phyloP scores from a whole-genome alignment of 2,888 invertebrate genomes.

The Teleiodes luculella region DNA sequence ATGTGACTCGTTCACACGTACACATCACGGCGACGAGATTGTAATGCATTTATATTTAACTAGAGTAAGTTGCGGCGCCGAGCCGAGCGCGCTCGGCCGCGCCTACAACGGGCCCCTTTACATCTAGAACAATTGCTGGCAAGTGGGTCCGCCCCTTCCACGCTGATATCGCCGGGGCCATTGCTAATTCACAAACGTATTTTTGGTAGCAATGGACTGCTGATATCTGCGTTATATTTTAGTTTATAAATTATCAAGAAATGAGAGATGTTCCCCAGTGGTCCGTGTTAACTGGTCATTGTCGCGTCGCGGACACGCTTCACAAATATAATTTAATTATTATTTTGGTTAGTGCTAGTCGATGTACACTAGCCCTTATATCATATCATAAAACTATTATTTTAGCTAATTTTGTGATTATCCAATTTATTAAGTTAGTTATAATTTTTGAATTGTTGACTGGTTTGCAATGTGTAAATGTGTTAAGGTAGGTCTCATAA shows the following conservation, averaged over 20 bases:
- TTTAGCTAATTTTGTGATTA: slow-evolving; percentile 47
- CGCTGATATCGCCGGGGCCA: too few species aligned
- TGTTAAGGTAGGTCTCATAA: slow-evolving; percentile 47
- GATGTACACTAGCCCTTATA: slow-evolving; percentile 26
- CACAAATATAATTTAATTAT: slow-evolving; percentile 1
- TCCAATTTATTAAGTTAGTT: slow-evolving; percentile 32
- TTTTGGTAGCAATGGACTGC: neutral
- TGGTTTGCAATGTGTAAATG: slow-evolving; percentile 37
- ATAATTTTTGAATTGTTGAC: slow-evolving; percentile 45
- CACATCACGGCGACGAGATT: slow-evolving; percentile 50
- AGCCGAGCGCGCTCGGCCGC: neutral
- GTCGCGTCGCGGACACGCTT: slow-evolving; percentile 8
- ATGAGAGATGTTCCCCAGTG: neutral
- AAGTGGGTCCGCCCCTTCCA: too few species aligned
- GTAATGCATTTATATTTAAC: slow-evolving; percentile 62
- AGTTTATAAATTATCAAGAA: neutral
- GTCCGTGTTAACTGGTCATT: slow-evolving; percentile 6
- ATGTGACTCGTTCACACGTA: slow-evolving; percentile 29
- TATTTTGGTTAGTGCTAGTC: slow-evolving; percentile 35
- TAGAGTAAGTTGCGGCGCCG: slow-evolving; percentile 21
- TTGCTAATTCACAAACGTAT: too few species aligned
- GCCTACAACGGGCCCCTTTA: too few species aligned
- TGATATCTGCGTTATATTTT: neutral
- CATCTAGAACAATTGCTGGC: too few species aligned
- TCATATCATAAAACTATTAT: slow-evolving; percentile 34